phyloP scores from a whole-genome alignment of 2,888 invertebrate genomes.

The Ophion slaviceki region DNA sequence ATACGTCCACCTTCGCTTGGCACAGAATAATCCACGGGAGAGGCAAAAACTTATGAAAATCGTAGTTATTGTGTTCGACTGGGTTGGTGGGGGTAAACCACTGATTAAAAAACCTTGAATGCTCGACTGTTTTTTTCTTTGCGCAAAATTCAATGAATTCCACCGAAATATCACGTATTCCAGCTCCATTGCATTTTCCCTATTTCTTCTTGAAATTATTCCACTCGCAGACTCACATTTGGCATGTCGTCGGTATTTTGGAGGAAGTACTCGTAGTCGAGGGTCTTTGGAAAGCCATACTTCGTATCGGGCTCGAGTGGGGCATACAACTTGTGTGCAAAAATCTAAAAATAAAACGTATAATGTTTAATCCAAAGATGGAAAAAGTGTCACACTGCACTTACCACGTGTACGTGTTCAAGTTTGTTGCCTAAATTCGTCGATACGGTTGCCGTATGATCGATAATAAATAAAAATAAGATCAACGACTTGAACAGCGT shows the following conservation, averaged over 20 bases:
- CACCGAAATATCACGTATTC: background rate
- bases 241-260: conserved; percentile 68
- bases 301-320: conserved; percentile 63
- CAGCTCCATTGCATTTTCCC: background rate
- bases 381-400: conserved; percentile 48
- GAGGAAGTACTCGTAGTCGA: conserved; percentile 72
- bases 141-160: background rate
- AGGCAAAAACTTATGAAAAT: background rate
- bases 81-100: background rate
- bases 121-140: background rate
- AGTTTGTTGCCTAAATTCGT: conserved; percentile 51
- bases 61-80: background rate
- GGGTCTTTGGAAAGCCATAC: conserved; percentile 59
- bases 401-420: conserved; percentile 74
- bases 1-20: background rate
- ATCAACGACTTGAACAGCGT: conserved; percentile 12
- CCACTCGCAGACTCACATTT: conserved; percentile 68
- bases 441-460: background rate
- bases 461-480: conserved; percentile 22
- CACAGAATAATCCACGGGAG: background rate
- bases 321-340: conserved; percentile 73
- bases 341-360: conserved; percentile 67
- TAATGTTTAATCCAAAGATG: background rate
- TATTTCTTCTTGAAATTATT: background rate
- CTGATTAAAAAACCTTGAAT: background rate